These are phyloP conservation scores for Myodes glareolus DNA, from an alignment of 2,113 vertebrate species.

Conservation along the genomic window DNA sequence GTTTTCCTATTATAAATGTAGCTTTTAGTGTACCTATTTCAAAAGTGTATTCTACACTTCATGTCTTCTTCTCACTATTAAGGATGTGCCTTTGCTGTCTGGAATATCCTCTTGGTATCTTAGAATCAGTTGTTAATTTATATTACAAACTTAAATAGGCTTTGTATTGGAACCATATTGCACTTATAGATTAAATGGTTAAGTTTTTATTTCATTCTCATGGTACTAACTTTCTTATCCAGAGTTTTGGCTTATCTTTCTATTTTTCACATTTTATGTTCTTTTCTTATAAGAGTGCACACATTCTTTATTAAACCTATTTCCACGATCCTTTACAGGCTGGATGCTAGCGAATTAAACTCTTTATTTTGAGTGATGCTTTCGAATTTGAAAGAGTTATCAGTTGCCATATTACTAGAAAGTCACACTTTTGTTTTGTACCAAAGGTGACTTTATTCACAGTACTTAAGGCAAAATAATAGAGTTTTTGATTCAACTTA, in stretches of 20 bases:
- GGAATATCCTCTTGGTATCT: conserved; percentile 17
- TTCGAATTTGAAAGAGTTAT: conserved; percentile 49
- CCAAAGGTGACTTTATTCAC: not conserved
- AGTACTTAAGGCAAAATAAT: not conserved
- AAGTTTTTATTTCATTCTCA: not conserved
- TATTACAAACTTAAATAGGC: not conserved
- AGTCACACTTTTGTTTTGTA: conserved; percentile 9
- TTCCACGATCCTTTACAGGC: not conserved
- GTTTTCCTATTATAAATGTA: not conserved
- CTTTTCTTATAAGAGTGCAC: not conserved
- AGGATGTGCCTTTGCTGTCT: not conserved
- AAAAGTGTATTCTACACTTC: not conserved
- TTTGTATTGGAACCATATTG: not conserved
- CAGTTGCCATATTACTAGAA: not conserved
- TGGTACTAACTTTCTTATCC: not conserved
- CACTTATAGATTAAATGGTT: not conserved
- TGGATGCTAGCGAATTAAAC: not conserved
- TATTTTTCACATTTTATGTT: not conserved
- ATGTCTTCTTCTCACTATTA: conserved; percentile 5
- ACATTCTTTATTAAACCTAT: conserved; percentile 4
- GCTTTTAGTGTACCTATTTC: not conserved
- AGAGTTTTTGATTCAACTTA: not conserved
- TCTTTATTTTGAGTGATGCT: conserved; percentile 36
- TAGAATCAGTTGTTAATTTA: not conserved
- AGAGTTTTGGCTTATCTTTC: not conserved